phyloP scores from a whole-genome alignment of 2,797 vertebrate genomes.

The Peromyscus aztecus region DNA sequence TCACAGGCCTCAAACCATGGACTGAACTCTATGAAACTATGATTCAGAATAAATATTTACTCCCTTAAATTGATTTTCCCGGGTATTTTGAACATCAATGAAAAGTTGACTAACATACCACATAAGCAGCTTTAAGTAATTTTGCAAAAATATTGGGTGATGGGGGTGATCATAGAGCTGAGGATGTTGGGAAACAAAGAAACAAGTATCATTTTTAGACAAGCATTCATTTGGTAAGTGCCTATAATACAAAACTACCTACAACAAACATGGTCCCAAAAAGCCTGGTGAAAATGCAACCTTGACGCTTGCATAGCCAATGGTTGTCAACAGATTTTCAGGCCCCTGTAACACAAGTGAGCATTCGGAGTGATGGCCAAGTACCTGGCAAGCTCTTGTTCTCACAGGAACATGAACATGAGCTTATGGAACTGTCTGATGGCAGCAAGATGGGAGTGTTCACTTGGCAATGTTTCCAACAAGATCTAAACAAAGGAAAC shows the following conservation, averaged over 20 bases:
- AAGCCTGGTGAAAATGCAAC: not conserved
- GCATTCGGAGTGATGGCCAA: not conserved
- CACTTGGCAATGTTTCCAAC: slow-evolving; percentile 22
- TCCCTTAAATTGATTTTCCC: not conserved
- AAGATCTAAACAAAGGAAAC: not conserved
- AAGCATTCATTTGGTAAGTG: not conserved
- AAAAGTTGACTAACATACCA: not conserved
- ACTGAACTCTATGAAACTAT: not conserved
- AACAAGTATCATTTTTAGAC: not conserved
- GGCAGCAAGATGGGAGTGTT: not conserved
- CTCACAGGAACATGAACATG: not conserved
- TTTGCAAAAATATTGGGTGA: not conserved
- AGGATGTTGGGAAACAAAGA: not conserved
- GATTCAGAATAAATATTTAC: not conserved
- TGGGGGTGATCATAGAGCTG: not conserved
- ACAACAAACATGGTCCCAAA: not conserved
- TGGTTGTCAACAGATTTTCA: not conserved
- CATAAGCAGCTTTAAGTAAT: not conserved
- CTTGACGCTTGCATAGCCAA: not conserved
- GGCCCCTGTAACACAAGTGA: not conserved
- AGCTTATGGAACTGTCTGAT: not conserved
- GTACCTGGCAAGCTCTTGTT: not conserved
- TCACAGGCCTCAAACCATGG: no score
- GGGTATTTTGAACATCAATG: not conserved
- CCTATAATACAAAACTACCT: not conserved